Evolutionary conservation across 2,888 invertebrate species (phyloP).

Genomic region (Biston betularia): DNA sequence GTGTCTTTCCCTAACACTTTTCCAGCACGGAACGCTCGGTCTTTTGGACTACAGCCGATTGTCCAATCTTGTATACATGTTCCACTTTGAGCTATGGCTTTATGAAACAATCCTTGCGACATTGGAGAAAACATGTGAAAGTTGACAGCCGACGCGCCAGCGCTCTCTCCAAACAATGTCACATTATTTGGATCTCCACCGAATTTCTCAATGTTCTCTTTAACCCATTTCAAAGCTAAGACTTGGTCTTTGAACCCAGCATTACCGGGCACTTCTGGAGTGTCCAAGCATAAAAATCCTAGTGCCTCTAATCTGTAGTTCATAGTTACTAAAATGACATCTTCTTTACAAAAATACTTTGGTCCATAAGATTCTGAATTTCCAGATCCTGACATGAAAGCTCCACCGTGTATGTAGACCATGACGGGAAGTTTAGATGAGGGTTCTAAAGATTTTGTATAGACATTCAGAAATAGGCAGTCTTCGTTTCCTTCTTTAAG

Average conservation of each 20-base stretch:
- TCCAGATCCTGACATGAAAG: slow-evolving; percentile 68
- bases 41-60: slow-evolving; percentile 50
- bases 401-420: slow-evolving; percentile 77
- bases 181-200: slow-evolving; percentile 70
- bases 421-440: slow-evolving; percentile 62
- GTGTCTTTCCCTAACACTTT: slow-evolving; percentile 66
- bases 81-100: slow-evolving; percentile 75
- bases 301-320: slow-evolving; percentile 70
- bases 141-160: slow-evolving; percentile 69
- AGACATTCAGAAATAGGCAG: slow-evolving; percentile 70
- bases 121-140: slow-evolving; percentile 73
- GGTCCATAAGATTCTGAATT: slow-evolving; percentile 66
- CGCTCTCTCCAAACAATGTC: slow-evolving; percentile 76
- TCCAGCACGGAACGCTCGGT: slow-evolving; percentile 63
- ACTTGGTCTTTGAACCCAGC: slow-evolving; percentile 75
- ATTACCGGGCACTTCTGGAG: slow-evolving; percentile 69
- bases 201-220: slow-evolving; percentile 64
- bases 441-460: slow-evolving; percentile 56
- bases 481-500: slow-evolving; percentile 64
- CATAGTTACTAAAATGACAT: slow-evolving; percentile 73
- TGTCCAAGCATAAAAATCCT: slow-evolving; percentile 61
- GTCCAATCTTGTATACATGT: slow-evolving; percentile 64
- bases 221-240: slow-evolving; percentile 64
- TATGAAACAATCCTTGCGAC: slow-evolving; percentile 72
- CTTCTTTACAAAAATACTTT: slow-evolving; percentile 68